Percentiles rank a stretch among this genome's conserved stretches.
phyloP scores from a whole-genome alignment of 2,797 vertebrate species.

The Helarctos malayanus region DNA sequence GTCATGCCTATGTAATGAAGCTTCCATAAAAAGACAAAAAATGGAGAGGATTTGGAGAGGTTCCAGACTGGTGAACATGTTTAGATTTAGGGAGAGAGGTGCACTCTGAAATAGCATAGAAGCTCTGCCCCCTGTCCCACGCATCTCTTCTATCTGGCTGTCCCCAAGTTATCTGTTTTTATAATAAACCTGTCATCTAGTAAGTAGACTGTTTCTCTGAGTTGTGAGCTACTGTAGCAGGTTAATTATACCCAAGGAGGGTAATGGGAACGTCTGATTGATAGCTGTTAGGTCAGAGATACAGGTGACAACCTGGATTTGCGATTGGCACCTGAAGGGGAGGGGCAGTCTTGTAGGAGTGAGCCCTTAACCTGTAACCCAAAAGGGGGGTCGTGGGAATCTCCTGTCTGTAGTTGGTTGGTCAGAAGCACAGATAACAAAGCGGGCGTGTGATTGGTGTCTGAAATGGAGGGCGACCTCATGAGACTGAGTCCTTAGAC shows the following conservation, averaged over 20 bases:
- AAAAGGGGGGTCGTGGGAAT: neutral
- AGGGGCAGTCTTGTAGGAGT: neutral
- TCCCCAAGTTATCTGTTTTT: neutral
- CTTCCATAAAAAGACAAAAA: neutral
- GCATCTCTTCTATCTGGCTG: neutral
- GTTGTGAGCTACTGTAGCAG: neutral
- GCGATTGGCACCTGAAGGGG: neutral
- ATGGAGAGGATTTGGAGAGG: neutral
- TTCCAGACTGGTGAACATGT: neutral
- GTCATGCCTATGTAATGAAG: neutral
- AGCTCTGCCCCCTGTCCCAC: no score
- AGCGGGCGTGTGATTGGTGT: neutral
- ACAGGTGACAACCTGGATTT: neutral
- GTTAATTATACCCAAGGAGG: neutral
- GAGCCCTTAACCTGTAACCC: neutral
- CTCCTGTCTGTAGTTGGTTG: neutral
- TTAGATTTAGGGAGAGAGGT: neutral
- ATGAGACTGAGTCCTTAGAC: neutral
- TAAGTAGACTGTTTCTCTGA: neutral
- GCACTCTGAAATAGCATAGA: neutral
- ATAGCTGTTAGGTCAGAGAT: neutral
- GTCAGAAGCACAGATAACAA: neutral
- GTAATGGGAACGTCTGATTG: neutral
- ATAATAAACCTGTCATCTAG: neutral
- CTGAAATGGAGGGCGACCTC: neutral